These are phyloP conservation scores for Acridotheres tristis DNA, from an alignment of 2,797 vertebrate genomes.

Conservation along the genomic window DNA sequence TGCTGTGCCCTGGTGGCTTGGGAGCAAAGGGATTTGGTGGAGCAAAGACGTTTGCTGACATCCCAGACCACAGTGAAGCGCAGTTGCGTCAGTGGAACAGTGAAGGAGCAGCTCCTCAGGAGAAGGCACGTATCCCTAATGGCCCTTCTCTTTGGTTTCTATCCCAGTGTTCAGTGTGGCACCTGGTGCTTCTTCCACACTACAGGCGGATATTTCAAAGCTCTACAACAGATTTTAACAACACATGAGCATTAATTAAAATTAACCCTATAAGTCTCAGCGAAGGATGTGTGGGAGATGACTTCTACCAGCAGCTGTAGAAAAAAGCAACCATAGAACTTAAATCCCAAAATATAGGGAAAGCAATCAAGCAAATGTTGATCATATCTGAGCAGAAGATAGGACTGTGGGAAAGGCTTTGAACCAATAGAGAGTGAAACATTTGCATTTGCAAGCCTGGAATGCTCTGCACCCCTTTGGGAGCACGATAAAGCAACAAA, in stretches of 20 bases:
- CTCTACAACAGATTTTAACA: background rate
- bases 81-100: conserved; percentile 87
- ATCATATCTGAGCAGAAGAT: background rate
- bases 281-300: background rate
- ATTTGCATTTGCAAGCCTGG: background rate
- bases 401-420: background rate
- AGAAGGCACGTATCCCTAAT: conserved; percentile 80
- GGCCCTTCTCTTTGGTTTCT: background rate
- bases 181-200: background rate
- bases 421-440: background rate
- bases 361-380: background rate
- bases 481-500: background rate
- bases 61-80: conserved; percentile 82
- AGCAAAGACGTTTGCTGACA: conserved; percentile 66
- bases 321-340: background rate
- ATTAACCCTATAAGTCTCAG: background rate
- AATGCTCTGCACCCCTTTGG: background rate
- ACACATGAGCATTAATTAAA: background rate
- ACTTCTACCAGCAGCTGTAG: background rate
- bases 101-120: conserved; percentile 85
- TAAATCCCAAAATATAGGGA: background rate
- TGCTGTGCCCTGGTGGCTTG: conserved; percentile 83
- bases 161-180: background rate
- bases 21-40: conserved; percentile 65
- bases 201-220: background rate